Base-by-base conservation (phyloP, 2,113 vertebrate species). In the Vimba vimba region DNA sequence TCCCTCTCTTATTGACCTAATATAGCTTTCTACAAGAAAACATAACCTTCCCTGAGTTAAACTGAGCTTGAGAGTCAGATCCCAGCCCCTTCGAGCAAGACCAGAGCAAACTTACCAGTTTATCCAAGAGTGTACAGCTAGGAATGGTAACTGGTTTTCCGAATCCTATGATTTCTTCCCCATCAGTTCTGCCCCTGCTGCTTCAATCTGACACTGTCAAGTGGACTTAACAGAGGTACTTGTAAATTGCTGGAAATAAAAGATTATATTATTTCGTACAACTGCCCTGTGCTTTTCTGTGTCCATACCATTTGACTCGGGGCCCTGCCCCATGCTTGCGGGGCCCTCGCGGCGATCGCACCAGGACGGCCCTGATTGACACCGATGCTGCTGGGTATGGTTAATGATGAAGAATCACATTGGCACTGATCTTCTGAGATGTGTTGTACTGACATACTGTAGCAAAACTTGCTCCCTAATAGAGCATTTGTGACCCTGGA, bases 221-320 rank as follows among this genome's bases (percentile, higher is more conserved):
- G 50, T 68, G 73, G 73, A 86, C 64, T 79, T 84, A 87, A 87
- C 83, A 66, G 91, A 92, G 91, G 86, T 92, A 90, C 93, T 92
- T 93, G 91, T 94, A 91, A 91, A 92, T 93, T 91, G 93, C 92
- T 94, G 94, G 91, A 90, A 95, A 94, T 95, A 95, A 96, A 95
- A 86, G 85, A 93, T 82, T 91, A 88, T 93, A 90, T 93, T 93
- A 92, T 95, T 95, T 95, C 93, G 91, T 94, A 94, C 83, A 89
- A 90, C 86, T 85, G 76, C 57, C 85, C 60, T 39, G 52, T 89
- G 52, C 81, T 87, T 55, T 86, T 33, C 30, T 83, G 45, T 73
- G 23, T 71, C 21, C 66, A 36, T 21, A 10, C 0, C 8, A 36
- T 69, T 39, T 19, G 30, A 57, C 47, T 15, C 47, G 47, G 47